Conservation (phyloP, 2,113 vertebrate genomes). For the Siniperca chuatsi region DNA sequence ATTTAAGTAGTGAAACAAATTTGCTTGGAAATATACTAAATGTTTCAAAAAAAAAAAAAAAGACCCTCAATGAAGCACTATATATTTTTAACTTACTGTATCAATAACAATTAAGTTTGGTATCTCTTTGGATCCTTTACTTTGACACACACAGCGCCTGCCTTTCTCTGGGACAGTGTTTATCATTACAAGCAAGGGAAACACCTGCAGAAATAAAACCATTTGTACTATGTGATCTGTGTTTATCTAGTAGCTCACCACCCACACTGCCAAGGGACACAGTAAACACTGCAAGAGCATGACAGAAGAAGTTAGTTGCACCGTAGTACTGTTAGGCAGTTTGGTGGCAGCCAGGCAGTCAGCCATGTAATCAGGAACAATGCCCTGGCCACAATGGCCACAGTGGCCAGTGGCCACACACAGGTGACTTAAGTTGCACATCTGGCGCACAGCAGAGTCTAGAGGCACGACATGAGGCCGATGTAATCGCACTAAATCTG, state of each 20-base stretch:
- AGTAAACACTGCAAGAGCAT: not conserved
- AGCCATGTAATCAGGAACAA: constrained; percentile 31
- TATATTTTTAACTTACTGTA: not conserved
- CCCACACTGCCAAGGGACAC: not conserved
- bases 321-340: not conserved
- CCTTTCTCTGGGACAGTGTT: not conserved
- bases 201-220: constrained; percentile 19
- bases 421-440: constrained; percentile 21
- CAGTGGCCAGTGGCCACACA: constrained; percentile 12
- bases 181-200: not conserved
- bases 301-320: not conserved
- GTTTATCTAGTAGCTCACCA: no score
- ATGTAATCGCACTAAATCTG: not conserved
- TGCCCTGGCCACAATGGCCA: constrained; percentile 25
- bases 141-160: not conserved
- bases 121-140: not conserved
- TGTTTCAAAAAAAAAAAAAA: no score
- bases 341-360: not conserved
- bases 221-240: not conserved
- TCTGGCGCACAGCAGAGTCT: not conserved
- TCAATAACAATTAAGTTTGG: not conserved
- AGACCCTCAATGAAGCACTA: not conserved
- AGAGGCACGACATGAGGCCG: not conserved
- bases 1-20: not conserved
- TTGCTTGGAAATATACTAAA: not conserved